These are phyloP conservation scores for Indicator indicator DNA, from an alignment of 2,113 vertebrate species.

Conservation along the genomic window DNA sequence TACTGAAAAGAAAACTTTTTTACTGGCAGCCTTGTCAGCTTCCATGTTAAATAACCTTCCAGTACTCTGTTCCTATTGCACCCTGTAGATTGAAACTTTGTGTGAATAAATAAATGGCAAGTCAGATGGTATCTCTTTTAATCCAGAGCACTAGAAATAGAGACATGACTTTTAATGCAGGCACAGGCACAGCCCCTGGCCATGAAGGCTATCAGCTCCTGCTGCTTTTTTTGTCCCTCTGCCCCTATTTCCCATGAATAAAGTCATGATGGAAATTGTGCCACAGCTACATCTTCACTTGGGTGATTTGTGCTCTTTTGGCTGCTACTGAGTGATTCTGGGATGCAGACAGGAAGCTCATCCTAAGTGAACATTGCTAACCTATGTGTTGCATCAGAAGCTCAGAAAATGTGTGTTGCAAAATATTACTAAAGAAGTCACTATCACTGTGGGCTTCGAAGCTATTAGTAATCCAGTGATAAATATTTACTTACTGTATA, in stretches of 20 bases:
- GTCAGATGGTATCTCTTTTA: conserved; percentile 42
- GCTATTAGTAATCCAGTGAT: background rate
- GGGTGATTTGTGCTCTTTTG: conserved; percentile 27
- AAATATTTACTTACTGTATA: background rate
- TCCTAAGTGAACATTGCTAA: background rate
- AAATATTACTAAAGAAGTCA: background rate
- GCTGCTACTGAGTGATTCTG: background rate
- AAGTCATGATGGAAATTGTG: conserved; percentile 39
- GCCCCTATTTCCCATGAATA: conserved; percentile 1
- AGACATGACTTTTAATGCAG: conserved; percentile 50
- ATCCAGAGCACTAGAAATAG: conserved; percentile 23
- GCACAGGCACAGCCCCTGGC: background rate
- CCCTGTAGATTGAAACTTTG: background rate
- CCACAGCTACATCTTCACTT: background rate
- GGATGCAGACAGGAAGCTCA: background rate
- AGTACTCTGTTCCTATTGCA: background rate
- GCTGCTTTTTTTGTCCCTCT: background rate
- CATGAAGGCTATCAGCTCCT: conserved; percentile 9
- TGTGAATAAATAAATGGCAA: conserved; percentile 48
- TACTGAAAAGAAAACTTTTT: background rate
- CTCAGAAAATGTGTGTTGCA: background rate
- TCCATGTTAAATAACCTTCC: background rate
- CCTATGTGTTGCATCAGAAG: background rate
- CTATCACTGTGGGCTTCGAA: background rate
- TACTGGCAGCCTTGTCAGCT: background rate